Percentiles rank a stretch among this genome's conserved stretches.
Conservation (phyloP, 2,113 vertebrate species). For the Cephalopholis sonnerati region DNA sequence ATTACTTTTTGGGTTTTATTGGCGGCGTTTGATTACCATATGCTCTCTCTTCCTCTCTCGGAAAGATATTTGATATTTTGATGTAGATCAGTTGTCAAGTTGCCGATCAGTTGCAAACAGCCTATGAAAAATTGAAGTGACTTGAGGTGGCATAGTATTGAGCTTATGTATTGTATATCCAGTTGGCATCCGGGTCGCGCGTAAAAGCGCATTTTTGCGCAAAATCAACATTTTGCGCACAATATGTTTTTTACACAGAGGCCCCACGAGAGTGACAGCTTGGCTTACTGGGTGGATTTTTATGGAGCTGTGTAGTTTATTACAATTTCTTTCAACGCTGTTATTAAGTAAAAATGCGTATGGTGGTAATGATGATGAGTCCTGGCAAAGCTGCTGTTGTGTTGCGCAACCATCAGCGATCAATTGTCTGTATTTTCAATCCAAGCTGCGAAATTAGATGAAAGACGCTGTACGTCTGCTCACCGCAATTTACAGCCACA, state of each 20-base stretch:
- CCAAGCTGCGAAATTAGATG: constrained; percentile 18
- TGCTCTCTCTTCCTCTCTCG: not conserved
- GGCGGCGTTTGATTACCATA: not conserved
- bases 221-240: constrained; percentile 27
- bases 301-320: not conserved
- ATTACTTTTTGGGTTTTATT: not conserved
- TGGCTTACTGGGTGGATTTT: not conserved
- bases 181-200: constrained; percentile 18
- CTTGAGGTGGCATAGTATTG: constrained; percentile 19
- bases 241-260: constrained; percentile 9
- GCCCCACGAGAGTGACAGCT: constrained; percentile 12
- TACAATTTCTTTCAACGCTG: not conserved
- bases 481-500: constrained; percentile 72
- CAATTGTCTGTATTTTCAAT: constrained; percentile 13
- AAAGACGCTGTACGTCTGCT: constrained; percentile 42
- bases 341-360: not conserved
- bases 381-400: not conserved
- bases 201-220: constrained; percentile 51
- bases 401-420: constrained; percentile 10
- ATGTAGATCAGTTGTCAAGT: constrained; percentile 49
- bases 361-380: constrained; percentile 3
- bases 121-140: constrained; percentile 36
- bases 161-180: not conserved
- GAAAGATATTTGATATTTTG: constrained; percentile 54
- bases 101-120: constrained; percentile 29